phyloP scores from a whole-genome alignment of 2,888 invertebrate genomes.

The Drosophila anomelani region DNA sequence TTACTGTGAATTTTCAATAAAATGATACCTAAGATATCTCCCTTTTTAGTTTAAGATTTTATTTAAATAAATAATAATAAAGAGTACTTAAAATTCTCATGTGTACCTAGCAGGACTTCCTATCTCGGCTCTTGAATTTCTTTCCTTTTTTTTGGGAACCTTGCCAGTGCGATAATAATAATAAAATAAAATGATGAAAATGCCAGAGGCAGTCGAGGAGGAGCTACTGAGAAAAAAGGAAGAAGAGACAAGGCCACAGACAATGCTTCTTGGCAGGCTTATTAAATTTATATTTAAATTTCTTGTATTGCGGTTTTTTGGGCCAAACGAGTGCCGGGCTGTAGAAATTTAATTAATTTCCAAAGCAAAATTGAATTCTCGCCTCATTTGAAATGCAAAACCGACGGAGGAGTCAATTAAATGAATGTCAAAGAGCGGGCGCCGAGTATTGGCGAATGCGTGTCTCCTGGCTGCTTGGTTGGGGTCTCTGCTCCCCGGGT shows the following conservation, averaged over 20 bases:
- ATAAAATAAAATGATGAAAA: slow-evolving; percentile 59
- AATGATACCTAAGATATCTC: too few relatives aligned
- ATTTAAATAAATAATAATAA: too few relatives aligned
- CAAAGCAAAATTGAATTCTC: slow-evolving; percentile 57
- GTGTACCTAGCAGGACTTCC: not conserved
- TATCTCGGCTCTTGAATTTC: slow-evolving; percentile 5
- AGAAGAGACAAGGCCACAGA: not conserved
- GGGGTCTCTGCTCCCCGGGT: not conserved
- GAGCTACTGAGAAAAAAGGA: not conserved
- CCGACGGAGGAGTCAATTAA: slow-evolving; percentile 69
- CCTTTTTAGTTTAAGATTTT: not conserved
- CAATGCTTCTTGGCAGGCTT: slow-evolving; percentile 36
- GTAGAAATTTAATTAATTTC: slow-evolving; percentile 55
- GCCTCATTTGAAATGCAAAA: slow-evolving; percentile 78
- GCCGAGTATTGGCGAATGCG: slow-evolving; percentile 38
- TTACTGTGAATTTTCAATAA: not conserved
- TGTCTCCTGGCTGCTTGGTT: slow-evolving; percentile 13
- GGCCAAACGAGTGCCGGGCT: not conserved
- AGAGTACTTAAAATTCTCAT: slow-evolving; percentile 2
- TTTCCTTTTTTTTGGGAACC: slow-evolving; percentile 58
- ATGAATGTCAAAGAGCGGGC: slow-evolving; percentile 75
- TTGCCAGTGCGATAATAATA: slow-evolving; percentile 77
- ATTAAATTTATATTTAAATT: slow-evolving; percentile 51
- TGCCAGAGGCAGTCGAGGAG: slow-evolving; percentile 24
- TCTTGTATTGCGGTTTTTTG: slow-evolving; percentile 28